Conservation (phyloP, 2,113 vertebrate genomes). For the Pelecanus crispus region DNA sequence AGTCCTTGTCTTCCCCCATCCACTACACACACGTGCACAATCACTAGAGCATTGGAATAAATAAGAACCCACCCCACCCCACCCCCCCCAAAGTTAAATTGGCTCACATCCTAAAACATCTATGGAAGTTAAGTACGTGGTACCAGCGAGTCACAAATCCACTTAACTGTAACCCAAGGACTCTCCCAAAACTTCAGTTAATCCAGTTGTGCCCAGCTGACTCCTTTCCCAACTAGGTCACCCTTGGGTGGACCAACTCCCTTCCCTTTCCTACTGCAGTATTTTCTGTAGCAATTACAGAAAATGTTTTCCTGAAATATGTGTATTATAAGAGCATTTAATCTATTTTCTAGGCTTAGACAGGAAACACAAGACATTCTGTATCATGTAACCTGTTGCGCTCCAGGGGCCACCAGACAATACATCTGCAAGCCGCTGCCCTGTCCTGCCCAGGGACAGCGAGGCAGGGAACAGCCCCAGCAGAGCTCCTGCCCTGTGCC, state of each 20-base stretch:
- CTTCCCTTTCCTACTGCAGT: constrained; percentile 4
- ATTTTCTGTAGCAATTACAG: neutral
- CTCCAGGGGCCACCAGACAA: neutral
- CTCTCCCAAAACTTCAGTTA: neutral
- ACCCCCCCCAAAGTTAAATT: neutral
- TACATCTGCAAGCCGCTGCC: neutral
- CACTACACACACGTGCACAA: neutral
- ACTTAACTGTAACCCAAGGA: neutral
- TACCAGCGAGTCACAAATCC: neutral
- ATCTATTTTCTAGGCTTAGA: neutral
- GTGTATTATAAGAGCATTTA: neutral
- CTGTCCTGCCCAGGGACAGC: neutral
- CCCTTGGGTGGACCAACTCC: neutral
- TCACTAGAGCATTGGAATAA: neutral
- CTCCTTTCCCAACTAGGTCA: neutral
- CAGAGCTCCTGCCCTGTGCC: neutral
- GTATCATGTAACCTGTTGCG: neutral
- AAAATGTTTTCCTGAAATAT: neutral
- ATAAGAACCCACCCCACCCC: neutral
- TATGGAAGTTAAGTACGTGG: neutral
- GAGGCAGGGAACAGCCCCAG: neutral
- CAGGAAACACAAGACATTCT: neutral
- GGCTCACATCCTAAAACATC: neutral
- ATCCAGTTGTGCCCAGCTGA: neutral
- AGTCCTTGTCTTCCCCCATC: neutral